phyloP scores from a whole-genome alignment of 2,888 invertebrate species.

The Aphodius granarius region DNA sequence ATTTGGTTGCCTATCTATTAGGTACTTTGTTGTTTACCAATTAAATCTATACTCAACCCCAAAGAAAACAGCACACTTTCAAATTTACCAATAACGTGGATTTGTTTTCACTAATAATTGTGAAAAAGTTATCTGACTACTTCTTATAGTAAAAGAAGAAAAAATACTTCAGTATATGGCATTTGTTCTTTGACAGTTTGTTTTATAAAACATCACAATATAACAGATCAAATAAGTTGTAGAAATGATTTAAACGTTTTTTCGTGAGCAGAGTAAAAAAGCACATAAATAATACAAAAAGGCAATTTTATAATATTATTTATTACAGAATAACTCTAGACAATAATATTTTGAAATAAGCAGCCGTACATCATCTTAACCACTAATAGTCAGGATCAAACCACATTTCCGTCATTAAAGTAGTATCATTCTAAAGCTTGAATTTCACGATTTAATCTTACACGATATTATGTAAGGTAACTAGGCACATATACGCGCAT shows the following conservation, averaged over 20 bases:
- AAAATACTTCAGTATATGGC: too few species aligned
- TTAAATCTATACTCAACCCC: too few species aligned
- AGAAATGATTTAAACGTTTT: too few species aligned
- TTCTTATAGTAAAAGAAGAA: too few species aligned
- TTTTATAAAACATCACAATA: too few species aligned
- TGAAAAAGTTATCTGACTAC: too few species aligned
- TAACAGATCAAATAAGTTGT: too few species aligned
- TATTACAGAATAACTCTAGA: background rate
- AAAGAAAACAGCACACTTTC: too few species aligned
- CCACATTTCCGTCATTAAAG: background rate
- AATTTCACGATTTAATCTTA: background rate
- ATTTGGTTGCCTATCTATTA: background rate
- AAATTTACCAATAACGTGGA: too few species aligned
- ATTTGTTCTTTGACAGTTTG: too few species aligned
- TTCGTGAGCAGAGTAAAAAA: too few species aligned
- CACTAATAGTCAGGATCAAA: background rate
- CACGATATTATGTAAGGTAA: background rate
- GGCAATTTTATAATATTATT: background rate
- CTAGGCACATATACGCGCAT: background rate
- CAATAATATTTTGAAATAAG: background rate
- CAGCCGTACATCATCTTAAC: background rate
- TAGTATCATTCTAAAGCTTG: background rate
- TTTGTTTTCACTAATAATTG: too few species aligned
- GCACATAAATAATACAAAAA: background rate
- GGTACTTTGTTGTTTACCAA: background rate